Conservation (phyloP, 2,797 vertebrate species). For the Labeo calbasu region DNA sequence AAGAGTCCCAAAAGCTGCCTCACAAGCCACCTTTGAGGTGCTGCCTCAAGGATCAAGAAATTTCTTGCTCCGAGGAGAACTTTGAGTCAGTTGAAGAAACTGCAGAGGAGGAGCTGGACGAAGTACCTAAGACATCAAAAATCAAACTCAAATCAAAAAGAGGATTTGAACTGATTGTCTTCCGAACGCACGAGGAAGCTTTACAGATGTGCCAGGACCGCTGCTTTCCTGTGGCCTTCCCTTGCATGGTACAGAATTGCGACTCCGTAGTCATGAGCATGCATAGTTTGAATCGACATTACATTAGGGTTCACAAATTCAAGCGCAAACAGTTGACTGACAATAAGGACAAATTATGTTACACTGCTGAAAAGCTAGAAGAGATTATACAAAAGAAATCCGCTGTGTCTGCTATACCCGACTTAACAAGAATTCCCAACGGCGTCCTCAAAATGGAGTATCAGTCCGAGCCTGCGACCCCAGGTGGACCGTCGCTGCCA, state of each 20-base stretch:
- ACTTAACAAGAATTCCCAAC: conserved; percentile 62
- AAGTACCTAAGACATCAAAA: conserved; percentile 14
- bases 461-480: conserved; percentile 69
- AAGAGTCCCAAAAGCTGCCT: conserved; percentile 62
- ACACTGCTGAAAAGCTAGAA: conserved; percentile 78
- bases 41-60: conserved; percentile 52
- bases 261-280: conserved; percentile 89
- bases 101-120: neutral
- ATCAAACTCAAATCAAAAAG: conserved; percentile 12
- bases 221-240: conserved; percentile 83
- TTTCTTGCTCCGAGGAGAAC: conserved; percentile 46
- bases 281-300: conserved; percentile 91
- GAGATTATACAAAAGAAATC: conserved; percentile 82
- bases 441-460: conserved; percentile 77
- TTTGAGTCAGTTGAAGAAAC: conserved; percentile 40
- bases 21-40: conserved; percentile 56
- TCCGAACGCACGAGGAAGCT: conserved; percentile 91
- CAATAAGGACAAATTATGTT: conserved; percentile 81
- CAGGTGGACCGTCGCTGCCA: conserved; percentile 63
- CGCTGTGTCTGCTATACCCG: conserved; percentile 64
- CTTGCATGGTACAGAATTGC: conserved; percentile 94
- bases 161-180: conserved; percentile 54
- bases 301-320: conserved; percentile 86
- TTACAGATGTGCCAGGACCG: conserved; percentile 95
- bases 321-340: conserved; percentile 72